These are phyloP conservation scores for Coccyzus lansbergi DNA, from an alignment of 2,797 vertebrate genomes.

Conservation along the genomic window DNA sequence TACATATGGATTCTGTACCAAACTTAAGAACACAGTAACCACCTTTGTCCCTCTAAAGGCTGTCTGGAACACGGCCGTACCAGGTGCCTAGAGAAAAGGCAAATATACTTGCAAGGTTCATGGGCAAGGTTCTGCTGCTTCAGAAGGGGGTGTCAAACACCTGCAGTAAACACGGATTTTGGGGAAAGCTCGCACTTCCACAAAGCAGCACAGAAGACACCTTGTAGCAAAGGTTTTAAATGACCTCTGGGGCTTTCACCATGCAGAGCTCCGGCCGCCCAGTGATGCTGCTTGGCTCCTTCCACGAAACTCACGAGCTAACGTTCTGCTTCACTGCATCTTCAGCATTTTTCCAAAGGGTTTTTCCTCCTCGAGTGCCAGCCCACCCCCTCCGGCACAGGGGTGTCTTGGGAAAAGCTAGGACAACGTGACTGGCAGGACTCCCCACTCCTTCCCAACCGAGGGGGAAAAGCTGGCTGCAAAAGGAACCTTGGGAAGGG, in stretches of 20 bases:
- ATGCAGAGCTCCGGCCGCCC: neutral
- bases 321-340: neutral
- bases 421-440: neutral
- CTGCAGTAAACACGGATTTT: neutral
- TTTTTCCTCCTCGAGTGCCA: neutral
- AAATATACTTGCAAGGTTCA: no score
- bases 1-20: neutral
- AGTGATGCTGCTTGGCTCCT: neutral
- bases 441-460: neutral
- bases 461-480: neutral
- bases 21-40: neutral
- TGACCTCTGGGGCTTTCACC: neutral
- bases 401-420: neutral
- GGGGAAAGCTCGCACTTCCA: neutral
- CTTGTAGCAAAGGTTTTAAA: neutral
- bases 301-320: neutral
- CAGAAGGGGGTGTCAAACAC: neutral
- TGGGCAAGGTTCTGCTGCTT: no score
- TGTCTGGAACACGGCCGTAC: neutral
- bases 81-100: accelerated
- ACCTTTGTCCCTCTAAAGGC: neutral
- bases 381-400: no score
- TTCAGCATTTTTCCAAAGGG: neutral
- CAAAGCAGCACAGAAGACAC: neutral
- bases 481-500: neutral